Base-by-base conservation (phyloP, 1,140 invertebrate genomes). In the Charaxes varanes region DNA sequence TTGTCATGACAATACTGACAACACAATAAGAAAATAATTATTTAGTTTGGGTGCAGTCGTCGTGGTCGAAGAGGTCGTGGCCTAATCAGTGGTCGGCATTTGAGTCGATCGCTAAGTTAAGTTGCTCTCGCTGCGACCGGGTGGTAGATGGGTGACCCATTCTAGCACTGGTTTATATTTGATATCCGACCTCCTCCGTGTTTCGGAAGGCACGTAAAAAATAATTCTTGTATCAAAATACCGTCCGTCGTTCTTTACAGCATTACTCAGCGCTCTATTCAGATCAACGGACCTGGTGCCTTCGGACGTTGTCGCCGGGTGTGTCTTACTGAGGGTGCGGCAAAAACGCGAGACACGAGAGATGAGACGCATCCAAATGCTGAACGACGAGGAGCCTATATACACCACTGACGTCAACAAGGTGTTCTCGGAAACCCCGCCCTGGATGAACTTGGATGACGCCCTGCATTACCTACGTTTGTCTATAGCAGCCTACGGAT, bases 291-390 rank as follows among this genome's bases (percentile, higher is more conserved):
- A 97, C 81, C 79, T 96, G 11, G 94, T 97, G 1, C 92, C 94
- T 0, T 94, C 94, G 0, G 96, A 97, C 66, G 87, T 97, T 8
- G 89, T 94, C 26, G 94, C 94, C 7, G 96, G 94, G 3, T 90
- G 94, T 38, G 88, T 97, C 10, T 85, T 97, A 3, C 81, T 97
- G 0, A 78, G 90, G 70, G 87, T 92, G 24, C 89, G 88, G 54
- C 90, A 92, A 57, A 93, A 93, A 73, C 81, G 88, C 6, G 89
- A 92, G 65, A 90, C 87, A 1, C 80, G 90, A 35, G 90, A 92
- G 71, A 88, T 91, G 68, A 70, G 88, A 24, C 82, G 90, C 49
- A 86, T 92, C 16, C 89, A 91, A 65, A 87, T 92, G 76, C 62
- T 91, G 10, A 86, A 87, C 19, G 88, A 89, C 54, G 86, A 90